phyloP scores from a whole-genome alignment of 2,888 invertebrate genomes.

The Agrochola macilenta region DNA sequence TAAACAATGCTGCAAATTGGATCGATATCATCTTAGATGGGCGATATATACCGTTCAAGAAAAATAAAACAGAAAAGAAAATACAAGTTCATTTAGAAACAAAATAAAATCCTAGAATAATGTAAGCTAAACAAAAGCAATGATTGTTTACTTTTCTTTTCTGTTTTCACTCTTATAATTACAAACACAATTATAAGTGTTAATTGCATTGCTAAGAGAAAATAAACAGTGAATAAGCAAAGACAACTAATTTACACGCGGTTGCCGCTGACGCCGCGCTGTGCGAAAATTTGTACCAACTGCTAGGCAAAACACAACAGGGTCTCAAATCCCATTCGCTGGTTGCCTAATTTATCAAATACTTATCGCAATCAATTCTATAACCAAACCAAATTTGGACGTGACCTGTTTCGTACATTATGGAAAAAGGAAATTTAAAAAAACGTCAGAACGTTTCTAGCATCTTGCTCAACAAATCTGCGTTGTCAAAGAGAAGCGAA shows the following conservation, averaged over 20 bases:
- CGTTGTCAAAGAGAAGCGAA: conserved; percentile 78
- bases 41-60: conserved; percentile 23
- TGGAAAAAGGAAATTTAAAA: conserved; percentile 72
- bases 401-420: conserved; percentile 71
- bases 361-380: conserved; percentile 42
- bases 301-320: conserved; percentile 1
- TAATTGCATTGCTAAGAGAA: conserved; percentile 55
- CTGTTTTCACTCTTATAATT: conserved; percentile 56
- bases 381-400: conserved; percentile 43
- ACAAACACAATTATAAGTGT: conserved; percentile 54
- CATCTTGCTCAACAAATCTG: conserved; percentile 79
- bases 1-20: conserved; percentile 49
- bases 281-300: conserved; percentile 17
- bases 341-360: conserved; percentile 38
- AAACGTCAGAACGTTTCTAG: conserved; percentile 73
- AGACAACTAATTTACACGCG: conserved; percentile 48
- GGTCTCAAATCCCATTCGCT: conserved; percentile 9
- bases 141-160: conserved; percentile 38
- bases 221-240: conserved; percentile 51
- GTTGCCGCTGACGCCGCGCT: background rate
- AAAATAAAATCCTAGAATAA: conserved; percentile 29
- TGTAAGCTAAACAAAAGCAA: conserved; percentile 40
- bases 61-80: conserved; percentile 27
- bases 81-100: conserved; percentile 13
- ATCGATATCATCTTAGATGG: conserved; percentile 40